These are phyloP conservation scores for Drosophila pallidifrons DNA, from an alignment of 1,140 invertebrate species.

Conservation along the genomic window DNA sequence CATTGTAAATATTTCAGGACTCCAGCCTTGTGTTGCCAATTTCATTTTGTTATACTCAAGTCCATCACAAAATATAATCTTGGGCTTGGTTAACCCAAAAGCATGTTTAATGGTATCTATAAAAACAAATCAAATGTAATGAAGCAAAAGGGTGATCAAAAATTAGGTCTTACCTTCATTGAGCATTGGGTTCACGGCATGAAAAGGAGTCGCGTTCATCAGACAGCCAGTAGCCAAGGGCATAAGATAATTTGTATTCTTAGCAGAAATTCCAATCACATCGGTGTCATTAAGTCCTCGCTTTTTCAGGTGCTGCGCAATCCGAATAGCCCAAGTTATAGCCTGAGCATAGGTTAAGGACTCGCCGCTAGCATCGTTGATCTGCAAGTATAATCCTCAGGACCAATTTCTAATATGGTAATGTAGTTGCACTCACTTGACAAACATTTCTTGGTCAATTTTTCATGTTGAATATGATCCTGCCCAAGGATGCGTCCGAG, in stretches of 20 bases:
- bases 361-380: conserved; percentile 13
- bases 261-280: conserved; percentile 29
- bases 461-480: neutral
- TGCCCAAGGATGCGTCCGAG: neutral
- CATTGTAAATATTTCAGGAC: conserved; percentile 67
- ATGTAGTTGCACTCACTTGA: neutral
- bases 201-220: conserved; percentile 34
- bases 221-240: conserved; percentile 16
- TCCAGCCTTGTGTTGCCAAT: conserved; percentile 53
- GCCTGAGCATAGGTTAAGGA: conserved; percentile 15
- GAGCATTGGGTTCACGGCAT: conserved; percentile 22
- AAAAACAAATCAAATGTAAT: neutral
- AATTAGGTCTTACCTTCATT: neutral
- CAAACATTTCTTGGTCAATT: neutral
- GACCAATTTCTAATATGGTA: neutral
- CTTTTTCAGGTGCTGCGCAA: conserved; percentile 11
- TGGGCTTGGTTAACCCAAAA: conserved; percentile 64
- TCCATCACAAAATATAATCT: conserved; percentile 73
- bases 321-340: conserved; percentile 24
- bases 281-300: neutral
- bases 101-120: conserved; percentile 60
- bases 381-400: neutral
- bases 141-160: too few species aligned
- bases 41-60: conserved; percentile 63
- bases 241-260: conserved; percentile 29